Evolutionary conservation across 2,113 vertebrate species (phyloP).

Genomic region (Accipiter cooperii): DNA sequence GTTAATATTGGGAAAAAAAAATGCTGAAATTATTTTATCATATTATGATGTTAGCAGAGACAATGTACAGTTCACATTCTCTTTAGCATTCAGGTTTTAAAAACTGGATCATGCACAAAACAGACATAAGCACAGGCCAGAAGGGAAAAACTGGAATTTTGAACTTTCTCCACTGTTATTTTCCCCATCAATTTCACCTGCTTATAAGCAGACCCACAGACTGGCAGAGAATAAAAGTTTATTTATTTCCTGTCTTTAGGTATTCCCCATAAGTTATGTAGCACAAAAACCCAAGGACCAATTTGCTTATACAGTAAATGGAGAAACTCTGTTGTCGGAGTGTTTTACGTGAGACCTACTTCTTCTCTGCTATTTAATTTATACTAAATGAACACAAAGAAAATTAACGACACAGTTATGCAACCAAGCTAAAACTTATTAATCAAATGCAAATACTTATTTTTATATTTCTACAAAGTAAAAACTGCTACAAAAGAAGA

Average conservation of each 20-base stretch:
- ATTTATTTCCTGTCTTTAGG: neutral
- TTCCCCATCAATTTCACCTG: neutral
- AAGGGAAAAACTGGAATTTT: neutral
- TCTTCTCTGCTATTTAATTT: neutral
- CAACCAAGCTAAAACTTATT: neutral
- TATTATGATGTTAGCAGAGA: neutral
- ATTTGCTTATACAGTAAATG: neutral
- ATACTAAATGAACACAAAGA: neutral
- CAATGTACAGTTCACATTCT: neutral
- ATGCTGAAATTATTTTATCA: neutral
- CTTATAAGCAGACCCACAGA: neutral
- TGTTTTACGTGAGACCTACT: neutral
- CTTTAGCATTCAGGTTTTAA: neutral
- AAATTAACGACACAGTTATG: neutral
- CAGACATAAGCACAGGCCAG: neutral
- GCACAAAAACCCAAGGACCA: neutral
- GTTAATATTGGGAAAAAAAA: neutral
- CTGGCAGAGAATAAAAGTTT: neutral
- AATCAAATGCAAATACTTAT: neutral
- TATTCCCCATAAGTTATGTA: neutral
- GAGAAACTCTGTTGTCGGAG: neutral
- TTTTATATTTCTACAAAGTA: neutral
- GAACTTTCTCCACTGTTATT: neutral
- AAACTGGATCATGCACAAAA: neutral
- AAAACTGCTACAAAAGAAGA: neutral